Evolutionary conservation across 2,888 invertebrate genomes (phyloP).

Genomic region (Diarsia mendica): DNA sequence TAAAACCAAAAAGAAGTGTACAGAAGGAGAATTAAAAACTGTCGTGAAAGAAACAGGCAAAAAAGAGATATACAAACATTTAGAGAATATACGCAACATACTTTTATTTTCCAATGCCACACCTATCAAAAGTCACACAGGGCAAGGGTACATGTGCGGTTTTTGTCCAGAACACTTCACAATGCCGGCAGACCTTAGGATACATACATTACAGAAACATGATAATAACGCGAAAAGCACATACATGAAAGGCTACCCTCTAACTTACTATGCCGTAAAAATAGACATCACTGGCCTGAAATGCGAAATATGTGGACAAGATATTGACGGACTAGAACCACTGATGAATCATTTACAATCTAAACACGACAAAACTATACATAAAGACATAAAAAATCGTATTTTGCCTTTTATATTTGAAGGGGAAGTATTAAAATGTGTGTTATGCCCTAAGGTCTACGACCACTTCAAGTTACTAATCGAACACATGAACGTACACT

Average conservation of each 20-base stretch:
- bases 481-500: slow-evolving; percentile 64
- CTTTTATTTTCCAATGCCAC: slow-evolving; percentile 78
- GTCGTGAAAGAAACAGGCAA: background rate
- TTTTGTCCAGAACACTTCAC: slow-evolving; percentile 72
- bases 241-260: slow-evolving; percentile 69
- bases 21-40: slow-evolving; percentile 4
- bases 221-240: slow-evolving; percentile 61
- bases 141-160: slow-evolving; percentile 75
- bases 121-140: slow-evolving; percentile 73
- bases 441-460: slow-evolving; percentile 43
- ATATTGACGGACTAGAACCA: slow-evolving; percentile 43
- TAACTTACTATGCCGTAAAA: slow-evolving; percentile 59
- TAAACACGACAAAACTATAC: slow-evolving; percentile 43
- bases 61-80: slow-evolving; percentile 54
- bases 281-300: slow-evolving; percentile 57
- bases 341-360: slow-evolving; percentile 48
- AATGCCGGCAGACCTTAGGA: slow-evolving; percentile 73
- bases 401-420: slow-evolving; percentile 63
- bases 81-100: slow-evolving; percentile 73
- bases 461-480: slow-evolving; percentile 55
- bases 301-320: slow-evolving; percentile 47
- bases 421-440: slow-evolving; percentile 46
- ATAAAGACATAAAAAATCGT: slow-evolving; percentile 57
- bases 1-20: background rate
- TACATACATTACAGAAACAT: slow-evolving; percentile 72